A percentile compares a stretch with the other conserved stretches of the same genome.
Conservation (phyloP, 2,113 vertebrate species). For the Geothlypis trichas region DNA sequence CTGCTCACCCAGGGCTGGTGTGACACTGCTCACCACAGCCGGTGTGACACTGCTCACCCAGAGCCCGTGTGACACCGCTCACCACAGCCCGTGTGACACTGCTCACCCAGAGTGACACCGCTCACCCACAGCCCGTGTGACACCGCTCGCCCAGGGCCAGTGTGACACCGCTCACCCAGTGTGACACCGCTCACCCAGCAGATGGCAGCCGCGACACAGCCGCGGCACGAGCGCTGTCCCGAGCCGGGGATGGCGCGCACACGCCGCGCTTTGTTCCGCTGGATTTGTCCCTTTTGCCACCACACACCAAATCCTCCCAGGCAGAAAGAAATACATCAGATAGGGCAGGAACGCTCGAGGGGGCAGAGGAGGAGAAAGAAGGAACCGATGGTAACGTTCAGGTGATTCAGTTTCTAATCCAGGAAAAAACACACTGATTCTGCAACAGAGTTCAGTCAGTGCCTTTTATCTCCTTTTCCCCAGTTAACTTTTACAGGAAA, state of each 20-base stretch:
- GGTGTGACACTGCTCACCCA: too few relatives aligned
- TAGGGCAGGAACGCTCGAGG: neutral
- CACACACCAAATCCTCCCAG: neutral
- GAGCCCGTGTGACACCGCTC: too few relatives aligned
- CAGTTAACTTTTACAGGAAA: neutral
- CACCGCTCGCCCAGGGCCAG: too few relatives aligned
- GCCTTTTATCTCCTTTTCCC: neutral
- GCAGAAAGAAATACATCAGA: neutral
- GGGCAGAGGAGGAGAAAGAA: neutral
- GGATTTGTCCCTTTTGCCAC: neutral
- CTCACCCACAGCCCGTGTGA: too few relatives aligned
- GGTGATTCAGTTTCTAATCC: neutral
- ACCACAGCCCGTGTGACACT: too few relatives aligned
- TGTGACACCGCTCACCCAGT: too few relatives aligned
- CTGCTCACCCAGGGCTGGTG: too few relatives aligned
- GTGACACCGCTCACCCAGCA: neutral
- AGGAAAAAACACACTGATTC: neutral
- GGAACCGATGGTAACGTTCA: neutral
- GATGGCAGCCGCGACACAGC: slow-evolving; percentile 16
- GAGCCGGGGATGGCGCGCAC: fast-evolving
- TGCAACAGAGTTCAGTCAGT: neutral
- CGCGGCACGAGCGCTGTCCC: fast-evolving
- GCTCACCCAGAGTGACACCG: neutral
- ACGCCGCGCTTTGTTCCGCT: fast-evolving
- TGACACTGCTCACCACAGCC: too few relatives aligned